Percentiles rank a stretch among this genome's conserved stretches.
Conservation (phyloP, 2,797 vertebrate genomes). For the Notolepis coatsorum region DNA sequence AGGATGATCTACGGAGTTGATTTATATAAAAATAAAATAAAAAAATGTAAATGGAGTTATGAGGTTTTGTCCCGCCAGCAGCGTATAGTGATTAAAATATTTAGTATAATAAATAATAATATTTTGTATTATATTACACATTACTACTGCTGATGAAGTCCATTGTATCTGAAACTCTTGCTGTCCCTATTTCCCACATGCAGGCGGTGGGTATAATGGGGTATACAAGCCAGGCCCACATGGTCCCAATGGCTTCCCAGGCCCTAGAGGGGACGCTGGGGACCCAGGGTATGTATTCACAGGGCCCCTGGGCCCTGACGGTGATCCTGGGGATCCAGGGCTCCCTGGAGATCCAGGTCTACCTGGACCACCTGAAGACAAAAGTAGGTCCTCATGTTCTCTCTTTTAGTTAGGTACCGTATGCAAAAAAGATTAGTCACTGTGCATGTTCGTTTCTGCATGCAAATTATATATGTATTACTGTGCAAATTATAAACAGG, state of each 20-base stretch:
- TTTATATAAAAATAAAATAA: too few species aligned
- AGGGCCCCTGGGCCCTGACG: conserved; percentile 46
- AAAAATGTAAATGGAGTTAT: too few species aligned
- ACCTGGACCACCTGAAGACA: conserved; percentile 57
- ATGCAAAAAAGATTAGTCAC: neutral
- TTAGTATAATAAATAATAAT: too few species aligned
- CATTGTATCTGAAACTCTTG: too few species aligned
- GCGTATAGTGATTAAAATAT: too few species aligned
- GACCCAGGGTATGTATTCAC: conserved; percentile 40
- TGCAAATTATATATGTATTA: too few species aligned
- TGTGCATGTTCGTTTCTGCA: conserved; percentile 23
- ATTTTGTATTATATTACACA: too few species aligned
- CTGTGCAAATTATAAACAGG: too few species aligned
- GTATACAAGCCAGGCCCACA: conserved; percentile 7
- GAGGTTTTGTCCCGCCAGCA: too few species aligned
- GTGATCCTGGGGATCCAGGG: conserved; percentile 59
- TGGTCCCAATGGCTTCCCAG: conserved; percentile 54
- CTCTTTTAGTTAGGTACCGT: neutral
- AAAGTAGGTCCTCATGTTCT: conserved; percentile 41
- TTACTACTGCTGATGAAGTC: too few species aligned
- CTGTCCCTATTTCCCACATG: neutral
- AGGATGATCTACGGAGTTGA: too few species aligned
- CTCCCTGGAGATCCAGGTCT: conserved; percentile 53
- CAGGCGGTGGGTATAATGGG: conserved; percentile 33
- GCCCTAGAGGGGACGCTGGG: conserved; percentile 65